These are phyloP conservation scores for Amphimallon solstitiale DNA, from an alignment of 2,888 invertebrate species.

Conservation along the genomic window DNA sequence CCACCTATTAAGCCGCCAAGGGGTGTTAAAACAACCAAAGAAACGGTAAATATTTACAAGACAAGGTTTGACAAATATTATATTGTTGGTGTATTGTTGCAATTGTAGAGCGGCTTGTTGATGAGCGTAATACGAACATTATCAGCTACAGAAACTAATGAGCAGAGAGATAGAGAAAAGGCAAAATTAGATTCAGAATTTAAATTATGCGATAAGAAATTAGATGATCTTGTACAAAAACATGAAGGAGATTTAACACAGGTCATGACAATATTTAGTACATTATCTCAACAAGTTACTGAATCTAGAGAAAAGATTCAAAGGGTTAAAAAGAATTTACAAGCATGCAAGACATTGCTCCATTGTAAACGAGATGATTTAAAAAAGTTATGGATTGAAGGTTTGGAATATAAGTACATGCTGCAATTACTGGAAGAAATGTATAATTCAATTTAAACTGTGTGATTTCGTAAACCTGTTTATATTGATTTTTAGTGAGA, in stretches of 20 bases:
- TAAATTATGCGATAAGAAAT: conserved; percentile 86
- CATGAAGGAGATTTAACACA: conserved; percentile 89
- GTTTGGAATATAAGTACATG: conserved; percentile 94
- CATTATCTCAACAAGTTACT: conserved; percentile 80
- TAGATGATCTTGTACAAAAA: conserved; percentile 88
- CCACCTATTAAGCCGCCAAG: conserved; percentile 88
- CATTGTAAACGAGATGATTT: conserved; percentile 93
- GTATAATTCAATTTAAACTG: conserved; percentile 65
- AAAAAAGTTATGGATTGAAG: conserved; percentile 93
- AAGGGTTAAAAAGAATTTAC: conserved; percentile 82
- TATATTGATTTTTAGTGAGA: conserved; percentile 69
- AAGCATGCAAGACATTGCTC: conserved; percentile 84
- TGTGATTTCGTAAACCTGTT: not conserved
- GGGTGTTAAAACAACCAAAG: conserved; percentile 86
- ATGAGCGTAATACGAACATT: conserved; percentile 96
- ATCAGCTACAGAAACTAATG: conserved; percentile 93
- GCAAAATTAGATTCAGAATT: conserved; percentile 93
- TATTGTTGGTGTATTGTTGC: not conserved
- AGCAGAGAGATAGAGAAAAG: conserved; percentile 92
- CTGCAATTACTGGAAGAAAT: conserved; percentile 90
- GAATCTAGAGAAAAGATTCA: conserved; percentile 80
- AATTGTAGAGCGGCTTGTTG: conserved; percentile 79
- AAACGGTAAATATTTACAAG: conserved; percentile 72
- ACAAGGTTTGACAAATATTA: conserved; percentile 10
- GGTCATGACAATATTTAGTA: conserved; percentile 78